Conservation (phyloP, 2,113 vertebrate species). For the Melozone crissalis region DNA sequence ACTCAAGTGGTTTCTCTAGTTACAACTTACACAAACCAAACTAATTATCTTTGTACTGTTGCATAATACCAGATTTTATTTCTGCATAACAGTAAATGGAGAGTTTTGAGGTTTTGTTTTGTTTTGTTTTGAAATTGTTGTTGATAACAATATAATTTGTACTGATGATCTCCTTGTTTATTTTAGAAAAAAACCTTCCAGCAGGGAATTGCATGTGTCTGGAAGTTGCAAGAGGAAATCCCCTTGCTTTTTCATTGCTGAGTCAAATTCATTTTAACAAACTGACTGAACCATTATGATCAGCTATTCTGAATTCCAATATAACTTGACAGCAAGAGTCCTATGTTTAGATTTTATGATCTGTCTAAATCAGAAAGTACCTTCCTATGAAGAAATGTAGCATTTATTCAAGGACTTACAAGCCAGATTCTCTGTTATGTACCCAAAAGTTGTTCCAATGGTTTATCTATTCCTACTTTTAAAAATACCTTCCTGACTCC, state of each 20-base stretch:
- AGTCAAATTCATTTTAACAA: conserved; percentile 8
- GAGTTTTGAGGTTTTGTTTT: not conserved
- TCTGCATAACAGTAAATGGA: not conserved
- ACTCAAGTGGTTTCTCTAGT: not conserved
- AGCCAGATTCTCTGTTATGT: not conserved
- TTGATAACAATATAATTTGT: not conserved
- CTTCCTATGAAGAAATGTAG: not conserved
- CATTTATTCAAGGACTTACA: not conserved
- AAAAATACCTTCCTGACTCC: not conserved
- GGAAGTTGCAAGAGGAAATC: not conserved
- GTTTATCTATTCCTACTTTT: not conserved
- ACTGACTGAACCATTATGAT: conserved; percentile 8
- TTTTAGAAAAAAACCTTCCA: not conserved
- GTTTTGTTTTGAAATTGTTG: not conserved
- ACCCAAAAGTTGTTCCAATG: not conserved
- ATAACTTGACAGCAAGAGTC: not conserved
- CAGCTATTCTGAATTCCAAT: not conserved
- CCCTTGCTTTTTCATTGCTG: not conserved
- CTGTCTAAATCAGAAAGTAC: not conserved
- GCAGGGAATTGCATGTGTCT: not conserved
- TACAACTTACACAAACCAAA: fast-evolving
- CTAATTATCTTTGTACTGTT: not conserved
- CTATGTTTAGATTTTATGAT: not conserved
- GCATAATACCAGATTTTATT: not conserved
- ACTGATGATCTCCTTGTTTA: not conserved